phyloP scores from a whole-genome alignment of 37 sponge, comb jelly and placozoan genomes.

The Beroe forskalii region DNA sequence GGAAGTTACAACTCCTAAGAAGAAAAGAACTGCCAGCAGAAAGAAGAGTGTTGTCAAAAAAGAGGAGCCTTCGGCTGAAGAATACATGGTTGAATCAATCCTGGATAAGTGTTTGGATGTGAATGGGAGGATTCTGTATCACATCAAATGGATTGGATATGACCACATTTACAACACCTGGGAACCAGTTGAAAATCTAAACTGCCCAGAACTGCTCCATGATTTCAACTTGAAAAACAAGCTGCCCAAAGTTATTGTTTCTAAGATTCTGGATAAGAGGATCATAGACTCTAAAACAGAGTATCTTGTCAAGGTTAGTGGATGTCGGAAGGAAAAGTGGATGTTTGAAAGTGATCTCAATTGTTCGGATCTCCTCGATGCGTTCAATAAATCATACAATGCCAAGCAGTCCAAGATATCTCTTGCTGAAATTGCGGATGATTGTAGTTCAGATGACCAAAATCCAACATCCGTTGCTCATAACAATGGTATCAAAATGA shows the following conservation, averaged over 20 bases:
- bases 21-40: neutral
- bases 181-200: slow-evolving; percentile 61
- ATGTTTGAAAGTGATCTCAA: slow-evolving; percentile 48
- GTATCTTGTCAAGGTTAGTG: slow-evolving; percentile 43
- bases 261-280: slow-evolving; percentile 34
- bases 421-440: slow-evolving; percentile 45
- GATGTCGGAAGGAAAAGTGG: slow-evolving; percentile 44
- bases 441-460: neutral
- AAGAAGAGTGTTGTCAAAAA: neutral
- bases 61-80: neutral
- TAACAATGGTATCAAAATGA: slow-evolving; percentile 11
- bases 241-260: slow-evolving; percentile 25
- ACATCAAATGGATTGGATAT: slow-evolving; percentile 61
- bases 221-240: slow-evolving; percentile 17
- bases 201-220: slow-evolving; percentile 46
- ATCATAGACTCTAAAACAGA: neutral
- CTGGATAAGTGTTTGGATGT: slow-evolving; percentile 53
- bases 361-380: neutral
- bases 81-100: slow-evolving; percentile 41
- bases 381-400: neutral
- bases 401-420: neutral
- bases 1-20: slow-evolving; percentile 24
- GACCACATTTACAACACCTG: slow-evolving; percentile 54
- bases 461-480: neutral
- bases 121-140: slow-evolving; percentile 42